Conservation (phyloP, 2,113 vertebrate genomes). For the Pampusana beccarii region DNA sequence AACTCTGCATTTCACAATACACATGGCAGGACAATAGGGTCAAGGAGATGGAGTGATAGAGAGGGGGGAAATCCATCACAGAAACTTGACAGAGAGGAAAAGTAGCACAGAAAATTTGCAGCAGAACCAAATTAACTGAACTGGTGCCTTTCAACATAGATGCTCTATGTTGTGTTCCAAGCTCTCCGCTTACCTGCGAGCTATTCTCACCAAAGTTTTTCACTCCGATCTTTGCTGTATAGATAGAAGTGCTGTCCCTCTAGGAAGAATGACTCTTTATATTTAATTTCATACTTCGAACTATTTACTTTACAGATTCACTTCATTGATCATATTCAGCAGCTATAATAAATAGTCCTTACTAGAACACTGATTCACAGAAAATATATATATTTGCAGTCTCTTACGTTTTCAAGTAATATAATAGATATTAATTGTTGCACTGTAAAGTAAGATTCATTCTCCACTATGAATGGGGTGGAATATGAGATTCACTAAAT, state of each 20-base stretch:
- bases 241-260: not conserved
- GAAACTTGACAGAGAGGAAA: not conserved
- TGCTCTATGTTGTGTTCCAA: not conserved
- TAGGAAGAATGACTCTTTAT: not conserved
- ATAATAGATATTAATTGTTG: slow-evolving; percentile 46
- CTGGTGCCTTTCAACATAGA: not conserved
- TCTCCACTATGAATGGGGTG: not conserved
- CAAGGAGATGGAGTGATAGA: not conserved
- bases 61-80: not conserved
- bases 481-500: slow-evolving; percentile 34
- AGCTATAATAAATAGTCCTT: not conserved
- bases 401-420: slow-evolving; percentile 31
- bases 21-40: fast-evolving
- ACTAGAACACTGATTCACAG: not conserved
- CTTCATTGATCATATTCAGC: not conserved
- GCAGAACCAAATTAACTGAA: not conserved
- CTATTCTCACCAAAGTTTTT: not conserved
- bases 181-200: not conserved
- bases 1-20: not conserved
- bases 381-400: not conserved
- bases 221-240: fast-evolving
- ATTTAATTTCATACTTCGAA: slow-evolving; percentile 9
- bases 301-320: not conserved
- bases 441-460: slow-evolving; percentile 17
- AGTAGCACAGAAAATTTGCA: not conserved